phyloP scores from a whole-genome alignment of 2,888 invertebrate species.

The Rhingia campestris region DNA sequence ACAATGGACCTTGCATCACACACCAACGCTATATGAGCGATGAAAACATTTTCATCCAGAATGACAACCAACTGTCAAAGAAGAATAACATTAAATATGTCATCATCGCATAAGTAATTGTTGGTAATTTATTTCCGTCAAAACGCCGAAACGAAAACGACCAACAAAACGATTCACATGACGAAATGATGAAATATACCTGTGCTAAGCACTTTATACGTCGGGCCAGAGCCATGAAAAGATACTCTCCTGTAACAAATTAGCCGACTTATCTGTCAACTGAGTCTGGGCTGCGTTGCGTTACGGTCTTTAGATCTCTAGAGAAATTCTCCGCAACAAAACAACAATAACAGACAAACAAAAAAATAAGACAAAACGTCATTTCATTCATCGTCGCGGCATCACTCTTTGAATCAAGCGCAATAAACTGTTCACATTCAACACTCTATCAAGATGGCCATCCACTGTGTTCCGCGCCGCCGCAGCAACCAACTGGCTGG shows the following conservation, averaged over 20 bases:
- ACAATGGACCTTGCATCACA: slow-evolving; percentile 22
- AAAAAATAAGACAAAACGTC: slow-evolving; percentile 67
- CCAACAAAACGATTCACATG: slow-evolving; percentile 54
- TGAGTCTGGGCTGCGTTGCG: slow-evolving; percentile 34
- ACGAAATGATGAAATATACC: slow-evolving; percentile 74
- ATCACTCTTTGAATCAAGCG: slow-evolving; percentile 72
- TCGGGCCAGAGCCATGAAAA: slow-evolving; percentile 45
- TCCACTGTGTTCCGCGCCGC: slow-evolving; percentile 72
- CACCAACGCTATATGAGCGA: not conserved
- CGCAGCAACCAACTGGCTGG: slow-evolving; percentile 40
- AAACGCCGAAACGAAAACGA: slow-evolving; percentile 63
- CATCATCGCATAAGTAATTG: slow-evolving; percentile 73
- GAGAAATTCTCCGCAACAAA: slow-evolving; percentile 38
- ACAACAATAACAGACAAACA: slow-evolving; percentile 50
- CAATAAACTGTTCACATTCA: slow-evolving; percentile 74
- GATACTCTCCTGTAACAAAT: slow-evolving; percentile 67
- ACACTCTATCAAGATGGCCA: slow-evolving; percentile 74
- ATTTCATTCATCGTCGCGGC: slow-evolving; percentile 73
- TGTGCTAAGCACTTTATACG: slow-evolving; percentile 59
- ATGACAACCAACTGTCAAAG: slow-evolving; percentile 62
- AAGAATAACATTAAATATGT: slow-evolving; percentile 74
- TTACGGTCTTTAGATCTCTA: slow-evolving; percentile 33
- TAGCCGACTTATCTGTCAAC: slow-evolving; percentile 66
- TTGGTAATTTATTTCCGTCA: slow-evolving; percentile 70
- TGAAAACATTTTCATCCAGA: slow-evolving; percentile 25